Evolutionary conservation across 2,113 vertebrate genomes (phyloP), one percentile per base, ranked within the genome.

Genomic region (Microcebus lehilahytsara): DNA sequence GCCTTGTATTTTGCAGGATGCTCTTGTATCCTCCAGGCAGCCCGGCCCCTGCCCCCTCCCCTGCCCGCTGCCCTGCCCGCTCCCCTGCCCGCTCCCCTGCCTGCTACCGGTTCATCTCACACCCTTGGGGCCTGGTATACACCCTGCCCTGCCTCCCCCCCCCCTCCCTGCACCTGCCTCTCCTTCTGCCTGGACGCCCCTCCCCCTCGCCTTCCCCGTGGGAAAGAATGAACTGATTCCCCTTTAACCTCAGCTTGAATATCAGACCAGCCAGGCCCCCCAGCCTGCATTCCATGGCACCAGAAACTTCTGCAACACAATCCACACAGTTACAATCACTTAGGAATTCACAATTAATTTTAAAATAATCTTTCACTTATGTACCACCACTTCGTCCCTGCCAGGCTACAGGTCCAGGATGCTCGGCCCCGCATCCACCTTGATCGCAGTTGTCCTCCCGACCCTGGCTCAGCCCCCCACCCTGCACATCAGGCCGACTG

Each of bases 191-290:
- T 40, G 19, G 16, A 60, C 13, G 22, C 34, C n/a, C 30, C 19
- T 25, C 58, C 77, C 84, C 53, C n/a, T 2, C 30, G 1, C 22
- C 53, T 66, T 12, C 49, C 75, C 51, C 9, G 0, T 19, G 25
- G 42, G 74, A 77, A 49, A 49, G 74, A 27, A 77, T 46, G 42
- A 77, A 78, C 22, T 37, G 9, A 10, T 13, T 23, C 51, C 32
- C 60, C 80, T 72, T 78, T 12, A 14, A 19, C 46, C 11, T 42
- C 37, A 75, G 27, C 37, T 27, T 17, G 3, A 22, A 37, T 1
- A 4, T 27, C 32, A 69, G 46, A 56, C 6, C 13, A 0, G 1
- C 10, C 0, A 64, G 30, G 2, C 49, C 13, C 22, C n/a, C 81
- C 40, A 2, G 12, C 25, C 79, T 51, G 37, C 62, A 46, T 3